A percentile compares a stretch with the other conserved stretches of the same genome.
These are phyloP conservation scores for Iguana delicatissima DNA, from an alignment of 2,797 vertebrate genomes.

Conservation along the genomic window DNA sequence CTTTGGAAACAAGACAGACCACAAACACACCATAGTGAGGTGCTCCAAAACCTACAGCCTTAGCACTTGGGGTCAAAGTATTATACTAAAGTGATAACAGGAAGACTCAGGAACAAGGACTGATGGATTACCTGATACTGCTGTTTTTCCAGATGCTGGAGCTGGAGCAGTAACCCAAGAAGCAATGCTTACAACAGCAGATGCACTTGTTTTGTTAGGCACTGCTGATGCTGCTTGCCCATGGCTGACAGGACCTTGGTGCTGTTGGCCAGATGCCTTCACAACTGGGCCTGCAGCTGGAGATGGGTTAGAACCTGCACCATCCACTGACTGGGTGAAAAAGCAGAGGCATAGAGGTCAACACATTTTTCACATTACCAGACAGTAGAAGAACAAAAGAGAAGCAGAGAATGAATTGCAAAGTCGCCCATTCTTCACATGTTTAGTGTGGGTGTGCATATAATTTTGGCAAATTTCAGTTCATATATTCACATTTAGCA, in stretches of 20 bases:
- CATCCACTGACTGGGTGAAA: conserved; percentile 76
- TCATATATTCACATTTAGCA: neutral
- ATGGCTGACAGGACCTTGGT: conserved; percentile 87
- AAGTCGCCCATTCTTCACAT: neutral
- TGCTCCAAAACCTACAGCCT: neutral
- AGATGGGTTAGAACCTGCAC: conserved; percentile 66
- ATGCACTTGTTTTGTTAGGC: conserved; percentile 70
- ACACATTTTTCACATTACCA: neutral
- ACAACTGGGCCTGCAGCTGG: conserved; percentile 71
- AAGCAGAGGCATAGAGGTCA: conserved; percentile 26
- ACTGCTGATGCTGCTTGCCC: conserved; percentile 78
- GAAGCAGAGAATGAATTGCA: neutral
- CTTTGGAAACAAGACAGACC: neutral
- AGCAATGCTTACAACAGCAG: conserved; percentile 83
- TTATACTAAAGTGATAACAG: neutral
- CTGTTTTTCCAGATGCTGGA: conserved; percentile 76
- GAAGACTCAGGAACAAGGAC: conserved; percentile 1
- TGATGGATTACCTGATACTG: conserved; percentile 77
- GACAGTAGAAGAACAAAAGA: neutral
- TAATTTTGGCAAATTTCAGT: neutral
- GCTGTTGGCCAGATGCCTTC: conserved; percentile 86
- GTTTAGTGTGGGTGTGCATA: too few species aligned
- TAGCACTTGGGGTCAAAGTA: conserved; percentile 16
- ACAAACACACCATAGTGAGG: neutral
- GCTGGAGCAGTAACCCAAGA: conserved; percentile 77